phyloP scores from a whole-genome alignment of 2,113 vertebrate genomes.

The Guaruba guarouba region DNA sequence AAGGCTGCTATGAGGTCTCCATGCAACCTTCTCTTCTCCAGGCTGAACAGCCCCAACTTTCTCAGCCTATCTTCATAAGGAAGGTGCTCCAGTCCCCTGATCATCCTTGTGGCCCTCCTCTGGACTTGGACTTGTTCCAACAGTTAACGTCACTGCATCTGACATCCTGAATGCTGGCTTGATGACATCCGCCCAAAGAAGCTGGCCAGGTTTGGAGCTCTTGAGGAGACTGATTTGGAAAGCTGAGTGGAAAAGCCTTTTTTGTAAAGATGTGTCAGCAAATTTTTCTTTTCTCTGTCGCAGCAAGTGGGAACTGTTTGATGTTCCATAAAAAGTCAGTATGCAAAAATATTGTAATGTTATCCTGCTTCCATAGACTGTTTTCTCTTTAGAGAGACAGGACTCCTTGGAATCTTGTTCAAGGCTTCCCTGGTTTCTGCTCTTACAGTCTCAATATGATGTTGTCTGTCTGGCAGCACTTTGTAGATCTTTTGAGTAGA shows the following conservation, averaged over 20 bases:
- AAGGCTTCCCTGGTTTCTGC: not conserved
- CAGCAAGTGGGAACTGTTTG: not conserved
- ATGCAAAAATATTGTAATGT: not conserved
- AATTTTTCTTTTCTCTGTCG: not conserved
- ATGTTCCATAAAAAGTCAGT: not conserved
- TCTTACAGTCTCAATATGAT: not conserved
- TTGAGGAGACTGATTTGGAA: constrained; percentile 28
- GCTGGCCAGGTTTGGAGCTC: not conserved
- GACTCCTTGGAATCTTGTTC: not conserved
- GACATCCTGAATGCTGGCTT: not conserved
- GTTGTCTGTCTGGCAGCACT: not conserved
- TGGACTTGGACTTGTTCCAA: too few species aligned
- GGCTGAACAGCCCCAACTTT: too few species aligned
- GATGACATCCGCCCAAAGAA: not conserved
- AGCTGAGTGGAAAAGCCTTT: constrained; percentile 23
- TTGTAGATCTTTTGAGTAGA: not conserved
- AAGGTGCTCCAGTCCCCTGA: too few species aligned
- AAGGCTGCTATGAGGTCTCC: too few species aligned
- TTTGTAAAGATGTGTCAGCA: not conserved
- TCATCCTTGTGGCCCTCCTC: too few species aligned
- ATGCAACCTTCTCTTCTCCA: too few species aligned
- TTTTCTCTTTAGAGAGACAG: not conserved
- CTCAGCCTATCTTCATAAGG: too few species aligned
- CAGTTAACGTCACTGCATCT: not conserved
- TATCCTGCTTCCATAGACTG: not conserved